These are phyloP conservation scores for Ctenopoma kingsleyae DNA, from an alignment of 2,797 vertebrate genomes.

Conservation along the genomic window DNA sequence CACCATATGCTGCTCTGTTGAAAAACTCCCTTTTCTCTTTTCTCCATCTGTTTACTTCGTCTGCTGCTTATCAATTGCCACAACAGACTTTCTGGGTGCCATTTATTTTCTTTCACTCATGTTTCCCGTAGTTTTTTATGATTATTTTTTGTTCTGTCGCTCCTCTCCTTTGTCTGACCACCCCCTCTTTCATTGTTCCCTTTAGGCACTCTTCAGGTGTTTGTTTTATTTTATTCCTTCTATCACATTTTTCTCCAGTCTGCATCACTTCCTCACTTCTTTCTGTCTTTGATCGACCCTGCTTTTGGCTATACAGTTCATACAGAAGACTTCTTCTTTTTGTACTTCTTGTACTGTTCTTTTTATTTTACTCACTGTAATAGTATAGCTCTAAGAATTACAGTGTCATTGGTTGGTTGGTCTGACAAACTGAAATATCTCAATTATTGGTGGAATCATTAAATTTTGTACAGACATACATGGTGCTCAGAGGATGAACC, in stretches of 20 bases:
- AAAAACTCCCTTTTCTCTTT: conserved; percentile 40
- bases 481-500: neutral
- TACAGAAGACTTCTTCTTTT: conserved; percentile 1
- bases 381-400: neutral
- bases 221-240: conserved; percentile 16
- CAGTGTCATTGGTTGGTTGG: neutral
- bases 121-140: neutral
- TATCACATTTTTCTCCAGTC: conserved; percentile 1
- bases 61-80: conserved; percentile 57
- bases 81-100: conserved; percentile 3
- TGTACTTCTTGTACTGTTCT: neutral
- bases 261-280: neutral
- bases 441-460: too few relatives aligned
- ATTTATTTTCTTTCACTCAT: conserved; percentile 9
- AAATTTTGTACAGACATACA: neutral
- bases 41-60: conserved; percentile 67
- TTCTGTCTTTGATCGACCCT: conserved; percentile 18
- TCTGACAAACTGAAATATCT: conserved; percentile 5
- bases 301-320: conserved; percentile 25
- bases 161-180: neutral
- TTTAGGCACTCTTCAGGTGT: neutral
- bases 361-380: too few relatives aligned
- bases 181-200: neutral
- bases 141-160: neutral
- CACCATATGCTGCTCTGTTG: conserved; percentile 48